Evolutionary conservation across 2,797 vertebrate species (phyloP), one percentile per base, ranked within the genome.

Genomic region (Neostethus bicornis): DNA sequence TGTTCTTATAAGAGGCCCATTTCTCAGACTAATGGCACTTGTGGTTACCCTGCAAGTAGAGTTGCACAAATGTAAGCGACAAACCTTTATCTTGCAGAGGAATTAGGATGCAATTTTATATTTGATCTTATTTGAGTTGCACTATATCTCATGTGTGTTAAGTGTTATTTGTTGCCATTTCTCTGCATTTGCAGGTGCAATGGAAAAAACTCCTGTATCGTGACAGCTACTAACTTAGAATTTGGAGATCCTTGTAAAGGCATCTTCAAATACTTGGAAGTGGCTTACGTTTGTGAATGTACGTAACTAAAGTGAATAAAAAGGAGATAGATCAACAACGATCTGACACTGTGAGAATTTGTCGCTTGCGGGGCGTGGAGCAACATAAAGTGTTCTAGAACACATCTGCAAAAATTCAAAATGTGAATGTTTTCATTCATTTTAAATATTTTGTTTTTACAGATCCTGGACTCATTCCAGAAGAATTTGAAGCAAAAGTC

Each of bases 231-330:
- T 7, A 75, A 23, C 62, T 31, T 50, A 0, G 24, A 64, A 41
- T 76, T 87, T 51, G 68, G 68, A 39, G 71, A 87, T 7, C 71
- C 80, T 5, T 85, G 83, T 10, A 0, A 0, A 0, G 57, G 69
- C 16, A 88, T 68, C 4, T 73, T 58, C 47, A 88, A 87, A 63
- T 86, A 86, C 75, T 70, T 85, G 48, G 70, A 85, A 49, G 38
- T 83, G 52, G 45, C 75, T 17, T 88, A 84, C 23, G 0, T 0
- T 0, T 85, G 85, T 61, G 1, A 54, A 8, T 70, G 77, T 83
- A 62, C 79, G 85, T 80, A 44, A 2, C 9, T 31, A 44, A 49
- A 12, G 29, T 31, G 11, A 4, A 29, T 28, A 2, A 28, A 24
- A 24, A 5, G 24, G 24, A 12, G 29, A 12, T 6, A 32, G 13